Conservation (phyloP, 2,888 invertebrate genomes). For the Nowickia ferox region DNA sequence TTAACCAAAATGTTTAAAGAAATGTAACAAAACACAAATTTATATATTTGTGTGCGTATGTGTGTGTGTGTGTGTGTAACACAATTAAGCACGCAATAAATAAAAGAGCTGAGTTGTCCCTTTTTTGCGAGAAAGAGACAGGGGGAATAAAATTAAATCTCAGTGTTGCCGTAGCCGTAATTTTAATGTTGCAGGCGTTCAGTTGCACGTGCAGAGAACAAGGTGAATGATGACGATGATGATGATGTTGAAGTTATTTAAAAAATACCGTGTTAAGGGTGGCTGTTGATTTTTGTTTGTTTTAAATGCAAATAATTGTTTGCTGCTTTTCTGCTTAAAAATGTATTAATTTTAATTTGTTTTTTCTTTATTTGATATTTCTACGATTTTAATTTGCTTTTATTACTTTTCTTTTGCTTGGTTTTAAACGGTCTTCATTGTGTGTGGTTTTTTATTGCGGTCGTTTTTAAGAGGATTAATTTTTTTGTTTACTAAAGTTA, state of each 20-base stretch:
- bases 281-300: not conserved
- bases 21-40: constrained; percentile 36
- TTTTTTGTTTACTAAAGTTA: constrained; percentile 38
- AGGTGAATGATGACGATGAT: not conserved
- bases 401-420: not conserved
- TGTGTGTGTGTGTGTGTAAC: not conserved
- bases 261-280: not conserved
- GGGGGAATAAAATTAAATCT: constrained; percentile 19
- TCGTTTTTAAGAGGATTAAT: constrained; percentile 21
- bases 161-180: constrained; percentile 19
- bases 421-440: constrained; percentile 12
- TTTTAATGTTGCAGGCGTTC: constrained; percentile 54
- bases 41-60: not conserved
- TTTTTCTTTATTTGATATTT: constrained; percentile 8
- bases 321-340: constrained; percentile 4
- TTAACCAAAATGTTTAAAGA: constrained; percentile 58
- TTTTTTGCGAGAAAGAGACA: not conserved
- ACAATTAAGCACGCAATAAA: constrained; percentile 37
- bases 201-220: constrained; percentile 49
- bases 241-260: constrained; percentile 18
- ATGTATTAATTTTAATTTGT: constrained; percentile 14
- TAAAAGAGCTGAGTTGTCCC: constrained; percentile 24
- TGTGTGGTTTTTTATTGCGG: constrained; percentile 1
- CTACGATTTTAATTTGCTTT: not conserved
- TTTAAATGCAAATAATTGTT: not conserved